Percentiles rank a stretch among this genome's conserved stretches.
phyloP scores from a whole-genome alignment of 35 echinoderm and acorn worm genomes.

The Apostichopus californicus region DNA sequence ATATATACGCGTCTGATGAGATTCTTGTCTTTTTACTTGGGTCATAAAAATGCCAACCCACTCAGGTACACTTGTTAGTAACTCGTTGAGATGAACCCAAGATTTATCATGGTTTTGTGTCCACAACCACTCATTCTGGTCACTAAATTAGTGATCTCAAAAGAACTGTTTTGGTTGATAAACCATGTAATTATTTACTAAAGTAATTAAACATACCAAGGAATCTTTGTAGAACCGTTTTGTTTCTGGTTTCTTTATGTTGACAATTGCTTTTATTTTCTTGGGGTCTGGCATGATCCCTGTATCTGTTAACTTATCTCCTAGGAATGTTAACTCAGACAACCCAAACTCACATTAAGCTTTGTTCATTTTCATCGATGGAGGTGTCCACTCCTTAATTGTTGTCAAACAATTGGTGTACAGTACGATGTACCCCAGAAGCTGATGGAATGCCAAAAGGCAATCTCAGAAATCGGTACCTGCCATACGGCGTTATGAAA shows the following conservation, averaged over 20 bases:
- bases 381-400: conserved; percentile 30
- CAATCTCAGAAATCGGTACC: conserved; percentile 62
- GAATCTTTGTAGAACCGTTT: conserved; percentile 51
- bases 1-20: not conserved
- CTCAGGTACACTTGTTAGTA: no score
- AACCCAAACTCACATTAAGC: conserved; percentile 27
- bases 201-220: conserved; percentile 51
- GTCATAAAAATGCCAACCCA: no score
- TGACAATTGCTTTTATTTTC: conserved; percentile 47
- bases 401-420: conserved; percentile 53
- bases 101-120: no score
- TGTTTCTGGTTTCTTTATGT: conserved; percentile 44
- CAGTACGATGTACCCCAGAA: conserved; percentile 60
- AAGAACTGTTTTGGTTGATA: not conserved
- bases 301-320: not conserved
- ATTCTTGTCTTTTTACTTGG: no score
- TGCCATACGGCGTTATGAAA: conserved; percentile 74
- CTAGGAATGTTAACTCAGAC: conserved; percentile 53
- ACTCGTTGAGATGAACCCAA: no score
- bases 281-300: conserved; percentile 12
- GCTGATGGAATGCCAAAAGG: conserved; percentile 60
- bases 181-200: not conserved
- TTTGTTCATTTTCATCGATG: conserved; percentile 59
- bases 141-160: conserved; percentile 19
- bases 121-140: conserved; percentile 45